These are phyloP conservation scores for Parapsyche elsis DNA, from an alignment of 1,140 invertebrate species.

Conservation along the genomic window DNA sequence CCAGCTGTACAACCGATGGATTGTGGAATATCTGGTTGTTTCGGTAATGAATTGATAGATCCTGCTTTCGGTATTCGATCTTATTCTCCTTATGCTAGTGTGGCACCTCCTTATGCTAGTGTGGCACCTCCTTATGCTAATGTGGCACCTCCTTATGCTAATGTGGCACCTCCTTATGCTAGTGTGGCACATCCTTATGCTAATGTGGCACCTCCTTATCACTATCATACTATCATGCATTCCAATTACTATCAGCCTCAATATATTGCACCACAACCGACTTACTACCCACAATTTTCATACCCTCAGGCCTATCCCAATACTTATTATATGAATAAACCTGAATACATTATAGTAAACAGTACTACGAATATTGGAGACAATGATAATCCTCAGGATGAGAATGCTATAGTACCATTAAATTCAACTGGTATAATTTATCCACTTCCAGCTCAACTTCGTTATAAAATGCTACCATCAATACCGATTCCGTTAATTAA, in stretches of 20 bases:
- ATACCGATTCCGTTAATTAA: too few species aligned
- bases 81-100: slow-evolving; percentile 42
- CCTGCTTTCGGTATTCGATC: slow-evolving; percentile 48
- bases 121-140: too few species aligned
- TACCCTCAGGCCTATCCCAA: not conserved
- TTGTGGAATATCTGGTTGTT: slow-evolving; percentile 39
- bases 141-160: not conserved
- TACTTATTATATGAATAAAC: not conserved
- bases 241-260: not conserved
- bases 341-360: not conserved
- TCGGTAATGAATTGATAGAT: slow-evolving; percentile 50
- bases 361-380: not conserved
- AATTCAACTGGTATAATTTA: slow-evolving; percentile 1
- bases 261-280: not conserved
- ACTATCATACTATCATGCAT: not conserved
- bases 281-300: not conserved
- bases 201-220: not conserved
- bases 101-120: not conserved
- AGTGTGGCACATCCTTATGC: not conserved
- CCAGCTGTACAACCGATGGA: not conserved
- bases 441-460: not conserved
- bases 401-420: not conserved
- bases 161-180: not conserved
- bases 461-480: too few species aligned
- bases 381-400: not conserved